Percentiles rank a stretch among this genome's conserved stretches.
phyloP scores from a whole-genome alignment of 2,113 vertebrate species.

The Callopanchax toddi region DNA sequence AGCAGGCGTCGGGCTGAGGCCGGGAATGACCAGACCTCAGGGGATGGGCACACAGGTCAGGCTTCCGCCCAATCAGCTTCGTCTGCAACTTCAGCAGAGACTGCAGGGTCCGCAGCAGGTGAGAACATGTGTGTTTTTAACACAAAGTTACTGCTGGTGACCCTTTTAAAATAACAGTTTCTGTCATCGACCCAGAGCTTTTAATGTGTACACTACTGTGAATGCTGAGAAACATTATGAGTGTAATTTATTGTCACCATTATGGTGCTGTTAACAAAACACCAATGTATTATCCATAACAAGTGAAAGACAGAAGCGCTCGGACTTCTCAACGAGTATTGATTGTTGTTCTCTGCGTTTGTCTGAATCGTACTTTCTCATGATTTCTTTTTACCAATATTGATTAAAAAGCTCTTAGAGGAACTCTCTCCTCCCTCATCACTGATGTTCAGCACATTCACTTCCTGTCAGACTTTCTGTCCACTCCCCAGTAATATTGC shows the following conservation, averaged over 20 bases:
- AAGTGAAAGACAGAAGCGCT: neutral
- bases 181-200: neutral
- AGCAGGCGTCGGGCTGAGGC: constrained; percentile 82
- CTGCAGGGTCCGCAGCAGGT: constrained; percentile 93
- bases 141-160: neutral
- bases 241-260: neutral
- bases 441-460: neutral
- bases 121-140: constrained; percentile 40
- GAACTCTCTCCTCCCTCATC: neutral
- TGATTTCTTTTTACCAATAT: neutral
- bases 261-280: neutral
- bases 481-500: too few species aligned
- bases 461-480: too few species aligned
- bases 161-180: too few species aligned
- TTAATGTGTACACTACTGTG: neutral
- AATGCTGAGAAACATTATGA: neutral
- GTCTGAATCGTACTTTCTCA: neutral
- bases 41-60: constrained; percentile 84
- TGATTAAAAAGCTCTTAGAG: constrained; percentile 11
- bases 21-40: constrained; percentile 78
- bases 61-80: constrained; percentile 90
- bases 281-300: neutral
- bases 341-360: constrained; percentile 1
- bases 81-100: constrained; percentile 92
- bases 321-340: neutral